Base-by-base conservation (phyloP, 2,888 invertebrate species). In the Maniola hyperantus region DNA sequence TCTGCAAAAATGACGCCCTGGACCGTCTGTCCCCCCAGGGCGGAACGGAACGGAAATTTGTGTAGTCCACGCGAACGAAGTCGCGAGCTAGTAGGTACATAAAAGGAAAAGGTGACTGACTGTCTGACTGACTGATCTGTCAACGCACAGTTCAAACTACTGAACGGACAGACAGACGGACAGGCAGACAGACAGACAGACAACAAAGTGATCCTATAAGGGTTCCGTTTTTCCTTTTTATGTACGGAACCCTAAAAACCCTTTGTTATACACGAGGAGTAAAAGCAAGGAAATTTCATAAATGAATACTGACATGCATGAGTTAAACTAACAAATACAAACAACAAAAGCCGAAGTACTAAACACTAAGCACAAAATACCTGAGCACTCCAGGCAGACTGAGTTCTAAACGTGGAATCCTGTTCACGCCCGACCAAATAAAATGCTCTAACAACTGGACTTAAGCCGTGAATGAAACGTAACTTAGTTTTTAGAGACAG, bases 381-480 rank as follows among this genome's bases (percentile, higher is more conserved):
- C 34, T 26, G n/a, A n/a, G 44, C 13, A n/a, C n/a, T 44, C 18
- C 8, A 33, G 48, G 10, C 48, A 20, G 68, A 44, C 11, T 18
- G 44, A 66, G 64, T 66, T 55, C 64, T 54, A 62, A 64, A 50
- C 59, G 26, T 33, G 48, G 68, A 44, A 68, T 66, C 53, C 65
- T 60, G 36, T 60, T 68, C 63, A 39, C 62, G 53, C 48, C 58
- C 60, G 63, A 59, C 57, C 39, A 59, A 70, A 68, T 66, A 60
- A 65, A 68, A 68, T 62, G 66, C 68, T 65, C 51, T 66, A 39
- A 67, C 66, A 39, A 67, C 66, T 62, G 61, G 64, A 69, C 62
- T 71, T 71, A 69, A 15, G 60, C 71, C 55, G 65, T 65, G 68
- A 71, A 69, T 65, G 68, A 71, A 69, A 70, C 39, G 4, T 36